Evolutionary conservation across 2,797 vertebrate genomes (phyloP).

Genomic region (Simalia tracyae): DNA sequence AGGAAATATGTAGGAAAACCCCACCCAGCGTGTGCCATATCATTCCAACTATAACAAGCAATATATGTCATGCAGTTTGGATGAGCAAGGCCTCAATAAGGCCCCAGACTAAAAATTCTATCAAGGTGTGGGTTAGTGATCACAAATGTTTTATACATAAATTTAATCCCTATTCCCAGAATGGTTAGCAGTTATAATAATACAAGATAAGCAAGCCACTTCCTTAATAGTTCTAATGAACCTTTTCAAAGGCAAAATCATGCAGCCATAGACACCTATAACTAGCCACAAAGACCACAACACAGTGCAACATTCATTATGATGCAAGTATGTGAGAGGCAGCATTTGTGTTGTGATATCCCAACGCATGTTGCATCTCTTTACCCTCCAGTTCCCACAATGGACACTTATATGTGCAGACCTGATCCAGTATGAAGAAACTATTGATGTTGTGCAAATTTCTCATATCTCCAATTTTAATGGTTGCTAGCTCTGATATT

Average conservation of each 20-base stretch:
- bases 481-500: neutral
- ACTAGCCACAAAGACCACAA: neutral
- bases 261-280: neutral
- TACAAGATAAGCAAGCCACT: neutral
- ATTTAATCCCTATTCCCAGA: neutral
- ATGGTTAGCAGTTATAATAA: neutral
- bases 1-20: neutral
- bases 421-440: neutral
- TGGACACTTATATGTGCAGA: neutral
- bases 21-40: neutral
- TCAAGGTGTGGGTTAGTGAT: neutral
- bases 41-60: neutral
- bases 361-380: neutral
- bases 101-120: neutral
- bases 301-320: neutral
- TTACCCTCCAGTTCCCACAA: neutral
- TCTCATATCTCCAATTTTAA: neutral
- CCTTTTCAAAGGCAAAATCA: neutral
- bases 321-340: neutral
- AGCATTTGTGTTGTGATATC: neutral
- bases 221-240: neutral
- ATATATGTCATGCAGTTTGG: neutral
- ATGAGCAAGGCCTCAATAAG: neutral
- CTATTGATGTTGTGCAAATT: neutral
- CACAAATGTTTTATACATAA: neutral